Evolutionary conservation across 2,113 vertebrate genomes (phyloP).

Genomic region (Oxygymnocypris stewartii): DNA sequence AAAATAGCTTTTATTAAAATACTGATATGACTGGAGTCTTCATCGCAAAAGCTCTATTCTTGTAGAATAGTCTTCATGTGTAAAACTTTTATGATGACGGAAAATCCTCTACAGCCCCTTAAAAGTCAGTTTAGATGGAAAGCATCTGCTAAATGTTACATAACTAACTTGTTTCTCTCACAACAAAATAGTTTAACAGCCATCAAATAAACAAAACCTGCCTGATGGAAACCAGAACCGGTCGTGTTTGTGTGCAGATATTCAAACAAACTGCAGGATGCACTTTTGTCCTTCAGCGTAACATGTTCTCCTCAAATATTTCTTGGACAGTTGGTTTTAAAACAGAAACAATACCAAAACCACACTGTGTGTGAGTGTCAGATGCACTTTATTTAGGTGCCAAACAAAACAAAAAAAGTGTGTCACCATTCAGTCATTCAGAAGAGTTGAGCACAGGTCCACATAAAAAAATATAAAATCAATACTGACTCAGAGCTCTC

Average conservation of each 20-base stretch:
- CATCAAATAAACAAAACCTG: conserved; percentile 12
- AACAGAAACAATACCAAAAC: neutral
- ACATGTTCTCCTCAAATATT: neutral
- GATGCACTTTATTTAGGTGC: conserved; percentile 76
- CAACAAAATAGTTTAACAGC: neutral
- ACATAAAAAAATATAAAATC: conserved; percentile 81
- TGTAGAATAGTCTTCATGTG: neutral
- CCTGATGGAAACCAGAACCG: neutral
- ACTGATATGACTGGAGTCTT: neutral
- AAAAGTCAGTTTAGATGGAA: neutral
- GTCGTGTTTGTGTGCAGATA: neutral
- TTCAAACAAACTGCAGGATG: neutral
- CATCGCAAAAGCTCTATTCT: neutral
- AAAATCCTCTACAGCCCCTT: neutral
- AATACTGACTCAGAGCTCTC: conserved; percentile 68
- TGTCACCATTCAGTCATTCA: conserved; percentile 70
- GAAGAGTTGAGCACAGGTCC: conserved; percentile 69
- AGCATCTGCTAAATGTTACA: neutral
- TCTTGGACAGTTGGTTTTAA: neutral
- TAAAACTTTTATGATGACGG: neutral
- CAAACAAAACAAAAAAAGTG: conserved; percentile 69
- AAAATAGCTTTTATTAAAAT: neutral
- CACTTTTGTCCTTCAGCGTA: neutral
- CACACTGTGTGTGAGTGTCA: conserved; percentile 59
- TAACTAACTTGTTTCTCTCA: neutral